Evolutionary conservation across 2,797 vertebrate genomes (phyloP).

Genomic region (Sebastes alutus): DNA sequence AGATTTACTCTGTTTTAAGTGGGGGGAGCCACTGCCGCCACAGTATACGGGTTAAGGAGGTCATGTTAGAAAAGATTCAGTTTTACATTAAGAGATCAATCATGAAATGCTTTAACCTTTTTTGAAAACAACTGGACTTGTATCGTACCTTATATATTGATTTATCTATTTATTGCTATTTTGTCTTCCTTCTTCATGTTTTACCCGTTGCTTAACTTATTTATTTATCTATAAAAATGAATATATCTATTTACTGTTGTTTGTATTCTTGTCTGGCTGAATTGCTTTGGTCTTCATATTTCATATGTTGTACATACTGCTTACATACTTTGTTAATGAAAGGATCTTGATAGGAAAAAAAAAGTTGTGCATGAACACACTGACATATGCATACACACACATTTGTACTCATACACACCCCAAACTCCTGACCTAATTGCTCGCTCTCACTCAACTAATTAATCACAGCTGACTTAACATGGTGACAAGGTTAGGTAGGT

Average conservation of each 20-base stretch:
- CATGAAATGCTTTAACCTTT: not conserved
- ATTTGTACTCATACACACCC: conserved; percentile 26
- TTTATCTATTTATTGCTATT: not conserved
- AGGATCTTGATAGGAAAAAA: conserved; percentile 9
- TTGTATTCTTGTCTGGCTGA: not conserved
- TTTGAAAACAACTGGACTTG: not conserved
- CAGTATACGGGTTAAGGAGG: not conserved
- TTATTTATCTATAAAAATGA: no score
- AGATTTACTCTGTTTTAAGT: not conserved
- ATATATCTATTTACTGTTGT: not conserved
- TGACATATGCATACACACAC: conserved; percentile 22
- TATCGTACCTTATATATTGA: not conserved
- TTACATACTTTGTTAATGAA: conserved; percentile 3
- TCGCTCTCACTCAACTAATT: conserved; percentile 91
- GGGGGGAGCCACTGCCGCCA: not conserved
- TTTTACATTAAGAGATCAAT: not conserved
- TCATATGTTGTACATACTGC: not conserved
- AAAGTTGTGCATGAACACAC: conserved; percentile 27
- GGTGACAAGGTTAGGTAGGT: conserved; percentile 90
- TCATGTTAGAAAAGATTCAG: not conserved
- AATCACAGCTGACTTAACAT: conserved; percentile 92
- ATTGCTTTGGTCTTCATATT: fast-evolving
- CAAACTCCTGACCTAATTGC: conserved; percentile 85
- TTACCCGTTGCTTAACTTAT: not conserved
- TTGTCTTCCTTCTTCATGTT: not conserved